phyloP scores from a whole-genome alignment of 2,888 invertebrate genomes.

The Drosophila pseudotalamancana region DNA sequence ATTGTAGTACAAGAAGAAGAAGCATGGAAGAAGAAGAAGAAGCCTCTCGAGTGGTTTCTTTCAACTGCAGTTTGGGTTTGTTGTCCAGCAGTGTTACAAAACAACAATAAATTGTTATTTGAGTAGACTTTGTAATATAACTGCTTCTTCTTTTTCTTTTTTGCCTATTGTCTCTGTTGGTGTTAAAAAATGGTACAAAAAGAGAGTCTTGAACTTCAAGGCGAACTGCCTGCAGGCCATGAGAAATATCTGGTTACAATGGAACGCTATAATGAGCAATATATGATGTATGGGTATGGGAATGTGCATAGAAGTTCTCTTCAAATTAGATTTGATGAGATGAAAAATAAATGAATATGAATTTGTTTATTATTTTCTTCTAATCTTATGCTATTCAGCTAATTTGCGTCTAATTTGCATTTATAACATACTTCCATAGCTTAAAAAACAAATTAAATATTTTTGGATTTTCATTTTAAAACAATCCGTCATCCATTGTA shows the following conservation, averaged over 20 bases:
- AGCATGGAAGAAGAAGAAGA: not conserved
- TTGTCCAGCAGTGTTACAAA: slow-evolving; percentile 38
- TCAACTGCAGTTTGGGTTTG: slow-evolving; percentile 32
- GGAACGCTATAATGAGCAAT: slow-evolving; percentile 29
- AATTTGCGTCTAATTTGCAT: no score
- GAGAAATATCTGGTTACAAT: slow-evolving; percentile 44
- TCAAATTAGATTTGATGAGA: slow-evolving; percentile 1
- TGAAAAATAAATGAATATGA: no score
- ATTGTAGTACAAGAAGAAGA: slow-evolving; percentile 4
- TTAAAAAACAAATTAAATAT: no score
- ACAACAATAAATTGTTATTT: slow-evolving; percentile 62
- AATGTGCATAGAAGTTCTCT: slow-evolving; percentile 3
- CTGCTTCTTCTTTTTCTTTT: slow-evolving; percentile 10
- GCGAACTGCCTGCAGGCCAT: slow-evolving; percentile 54
- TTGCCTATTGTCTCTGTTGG: slow-evolving; percentile 44
- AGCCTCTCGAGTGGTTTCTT: slow-evolving; percentile 26
- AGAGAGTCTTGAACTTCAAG: slow-evolving; percentile 52
- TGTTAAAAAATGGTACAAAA: slow-evolving; percentile 59
- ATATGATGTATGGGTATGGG: slow-evolving; percentile 13
- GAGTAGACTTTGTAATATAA: slow-evolving; percentile 50
- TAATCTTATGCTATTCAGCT: no score
- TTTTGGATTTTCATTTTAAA: not conserved
- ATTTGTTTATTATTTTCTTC: no score
- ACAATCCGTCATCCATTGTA: not conserved
- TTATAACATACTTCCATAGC: no score